Evolutionary conservation across 2,888 invertebrate species (phyloP), one percentile per base, ranked within the genome.

Genomic region (Macaria notata): DNA sequence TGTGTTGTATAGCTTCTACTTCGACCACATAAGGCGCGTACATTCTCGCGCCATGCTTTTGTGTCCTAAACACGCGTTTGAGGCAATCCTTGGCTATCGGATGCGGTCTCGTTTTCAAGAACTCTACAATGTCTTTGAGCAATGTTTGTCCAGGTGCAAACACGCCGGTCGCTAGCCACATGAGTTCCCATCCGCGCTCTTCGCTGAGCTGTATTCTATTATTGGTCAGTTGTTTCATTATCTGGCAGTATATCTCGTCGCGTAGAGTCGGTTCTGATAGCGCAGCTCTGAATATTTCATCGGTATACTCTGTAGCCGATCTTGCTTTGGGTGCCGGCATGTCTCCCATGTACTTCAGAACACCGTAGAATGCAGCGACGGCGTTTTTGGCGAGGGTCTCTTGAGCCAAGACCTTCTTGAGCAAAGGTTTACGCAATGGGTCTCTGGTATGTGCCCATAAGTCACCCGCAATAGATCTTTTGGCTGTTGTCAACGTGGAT

Each of bases 1-100:
- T 95, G 77, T 97, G 97, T 75, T 98, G 98, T 69, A 99, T 98
- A 3, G 98, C 98, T 88, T 98, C 98, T 4, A 98, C 96, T 91
- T 99, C 98, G 4, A 98, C 96, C 39, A 96, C 94, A 77, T 98
- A 97, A 0, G 98, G 98, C n/a, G 97, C 94, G 83, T 95, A 95
- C 77, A 95, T 94, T 61, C 97, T 92, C 42, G 94, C 92, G 0
- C 95, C 97, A 68, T 92, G 94, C 87, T 95, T 94, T 64, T 96
- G 90, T 1, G 95, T 96, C 76, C 94, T 95, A 71, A 96, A 96
- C 3, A 98, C 88, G 31, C 98, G 93, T 75, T 95, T 95, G 48
- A 97, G 84, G 64, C 97, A 98, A 73, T 97, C 97, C 59, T 94
- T 93, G 0, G 97, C 95, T 52, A 98, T 93, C 4, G 95, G 94